A percentile compares a stretch with the other conserved stretches of the same genome.
phyloP scores from a whole-genome alignment of 1,140 invertebrate genomes.

The Drosophila sucinea region DNA sequence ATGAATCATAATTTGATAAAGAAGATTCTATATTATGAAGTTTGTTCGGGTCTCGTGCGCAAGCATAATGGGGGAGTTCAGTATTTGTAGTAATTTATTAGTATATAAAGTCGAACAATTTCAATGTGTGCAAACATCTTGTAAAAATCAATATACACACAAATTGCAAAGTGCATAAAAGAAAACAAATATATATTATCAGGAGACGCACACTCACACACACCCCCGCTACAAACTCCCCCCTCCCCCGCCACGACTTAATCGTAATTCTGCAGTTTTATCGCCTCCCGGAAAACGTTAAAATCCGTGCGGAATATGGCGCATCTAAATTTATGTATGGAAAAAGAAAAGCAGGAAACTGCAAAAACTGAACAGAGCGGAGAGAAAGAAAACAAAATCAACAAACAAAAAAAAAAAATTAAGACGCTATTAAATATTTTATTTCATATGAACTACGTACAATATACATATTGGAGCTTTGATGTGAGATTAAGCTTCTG shows the following conservation, averaged over 20 bases:
- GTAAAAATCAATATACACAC: background rate
- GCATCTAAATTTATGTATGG: constrained; percentile 32
- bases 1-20: no score
- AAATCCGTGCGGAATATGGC: constrained; percentile 64
- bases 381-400: constrained; percentile 26
- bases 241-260: background rate
- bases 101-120: no score
- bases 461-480: background rate
- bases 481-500: constrained; percentile 3
- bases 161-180: constrained; percentile 5
- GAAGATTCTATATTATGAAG: no score
- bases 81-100: no score
- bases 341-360: constrained; percentile 50
- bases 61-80: no score
- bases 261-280: constrained; percentile 41
- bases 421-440: constrained; percentile 46
- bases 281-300: constrained; percentile 42
- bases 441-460: background rate
- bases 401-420: constrained; percentile 39
- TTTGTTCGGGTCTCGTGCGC: no score
- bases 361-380: constrained; percentile 49
- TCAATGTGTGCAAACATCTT: background rate
- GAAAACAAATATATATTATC: constrained; percentile 24
- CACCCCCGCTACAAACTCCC: no score
- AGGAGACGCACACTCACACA: constrained; percentile 2